Evolutionary conservation across 2,888 invertebrate species (phyloP).

Genomic region (Spicauda simplicius): DNA sequence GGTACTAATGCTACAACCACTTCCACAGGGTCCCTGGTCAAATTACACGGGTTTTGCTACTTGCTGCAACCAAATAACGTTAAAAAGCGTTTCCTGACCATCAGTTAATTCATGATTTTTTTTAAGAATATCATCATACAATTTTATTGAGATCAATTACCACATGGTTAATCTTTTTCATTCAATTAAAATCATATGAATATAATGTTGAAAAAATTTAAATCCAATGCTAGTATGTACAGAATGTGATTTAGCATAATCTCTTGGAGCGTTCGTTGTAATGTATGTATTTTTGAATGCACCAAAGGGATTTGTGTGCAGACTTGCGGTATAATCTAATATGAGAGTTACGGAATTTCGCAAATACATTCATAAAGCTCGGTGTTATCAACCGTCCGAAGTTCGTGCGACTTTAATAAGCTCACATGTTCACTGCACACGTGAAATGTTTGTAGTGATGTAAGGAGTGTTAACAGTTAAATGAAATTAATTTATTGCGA

Average conservation of each 20-base stretch:
- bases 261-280: slow-evolving; percentile 17
- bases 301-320: slow-evolving; percentile 27
- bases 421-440: slow-evolving; percentile 17
- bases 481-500: too few relatives aligned
- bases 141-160: not conserved
- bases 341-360: slow-evolving; percentile 30
- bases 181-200: not conserved
- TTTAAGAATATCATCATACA: too few relatives aligned
- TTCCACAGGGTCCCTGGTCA: too few relatives aligned
- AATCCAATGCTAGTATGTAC: slow-evolving; percentile 16
- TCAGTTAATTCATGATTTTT: too few relatives aligned
- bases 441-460: slow-evolving; percentile 28
- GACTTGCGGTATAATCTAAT: slow-evolving; percentile 29
- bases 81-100: too few relatives aligned
- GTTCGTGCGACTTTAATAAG: slow-evolving; percentile 27
- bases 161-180: not conserved
- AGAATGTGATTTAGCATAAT: slow-evolving; percentile 24
- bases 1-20: too few relatives aligned
- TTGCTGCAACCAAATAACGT: too few relatives aligned
- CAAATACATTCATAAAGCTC: slow-evolving; percentile 32
- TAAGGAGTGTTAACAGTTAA: too few relatives aligned
- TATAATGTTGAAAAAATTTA: not conserved
- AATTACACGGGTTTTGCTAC: too few relatives aligned
- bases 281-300: slow-evolving; percentile 31
- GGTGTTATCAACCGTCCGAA: slow-evolving; percentile 30